phyloP scores from a whole-genome alignment of 2,113 vertebrate genomes.

The Salminus brasiliensis region DNA sequence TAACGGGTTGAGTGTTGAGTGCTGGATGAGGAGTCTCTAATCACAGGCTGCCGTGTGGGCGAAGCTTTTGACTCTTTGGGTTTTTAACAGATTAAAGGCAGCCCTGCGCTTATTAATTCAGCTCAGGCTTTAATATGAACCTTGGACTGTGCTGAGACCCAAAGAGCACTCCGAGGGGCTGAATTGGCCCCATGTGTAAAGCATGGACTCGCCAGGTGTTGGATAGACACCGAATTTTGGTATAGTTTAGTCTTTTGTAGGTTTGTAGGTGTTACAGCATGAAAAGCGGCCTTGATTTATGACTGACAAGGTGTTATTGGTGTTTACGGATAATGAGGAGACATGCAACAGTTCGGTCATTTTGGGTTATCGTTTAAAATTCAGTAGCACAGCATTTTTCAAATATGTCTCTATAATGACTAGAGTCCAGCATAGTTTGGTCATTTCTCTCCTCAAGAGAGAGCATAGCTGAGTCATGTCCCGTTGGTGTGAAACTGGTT shows the following conservation, averaged over 20 bases:
- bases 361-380: not conserved
- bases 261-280: not conserved
- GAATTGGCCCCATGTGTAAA: not conserved
- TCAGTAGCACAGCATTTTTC: too few species aligned
- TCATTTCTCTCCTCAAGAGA: too few species aligned
- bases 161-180: not conserved
- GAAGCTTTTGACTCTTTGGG: conserved; percentile 39
- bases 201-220: not conserved
- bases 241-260: not conserved
- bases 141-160: not conserved
- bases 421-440: too few species aligned
- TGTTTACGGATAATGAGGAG: not conserved
- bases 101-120: conserved; percentile 38
- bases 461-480: too few species aligned
- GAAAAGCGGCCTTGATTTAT: not conserved
- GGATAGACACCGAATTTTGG: not conserved
- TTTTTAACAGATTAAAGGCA: conserved; percentile 42
- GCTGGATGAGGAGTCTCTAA: conserved; percentile 46
- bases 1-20: conserved; percentile 66
- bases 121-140: conserved; percentile 20
- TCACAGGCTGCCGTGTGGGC: conserved; percentile 45
- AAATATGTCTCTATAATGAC: too few species aligned
- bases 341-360: not conserved
- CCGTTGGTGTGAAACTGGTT: too few species aligned
- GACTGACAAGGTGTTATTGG: not conserved